These are phyloP conservation scores for Puffinus mauretanicus DNA, from an alignment of 2,113 vertebrate species.

Conservation along the genomic window DNA sequence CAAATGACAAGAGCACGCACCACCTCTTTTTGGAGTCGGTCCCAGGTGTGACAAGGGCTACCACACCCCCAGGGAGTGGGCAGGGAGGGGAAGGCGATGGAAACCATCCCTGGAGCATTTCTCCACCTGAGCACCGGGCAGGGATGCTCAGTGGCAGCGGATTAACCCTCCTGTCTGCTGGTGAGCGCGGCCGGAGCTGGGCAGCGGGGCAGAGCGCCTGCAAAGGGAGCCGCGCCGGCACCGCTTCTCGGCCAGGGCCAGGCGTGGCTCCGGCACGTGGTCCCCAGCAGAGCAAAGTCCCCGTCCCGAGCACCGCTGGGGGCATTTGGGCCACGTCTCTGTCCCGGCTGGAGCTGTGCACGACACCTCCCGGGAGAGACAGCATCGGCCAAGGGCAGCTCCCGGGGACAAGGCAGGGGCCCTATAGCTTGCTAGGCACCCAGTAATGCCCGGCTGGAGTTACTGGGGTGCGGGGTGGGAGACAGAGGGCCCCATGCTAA, in stretches of 20 bases:
- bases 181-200: fast-evolving
- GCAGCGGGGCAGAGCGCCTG: not conserved
- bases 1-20: slow-evolving; percentile 57
- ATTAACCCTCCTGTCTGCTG: not conserved
- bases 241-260: fast-evolving
- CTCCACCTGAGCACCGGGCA: not conserved
- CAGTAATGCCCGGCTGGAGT: not conserved
- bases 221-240: fast-evolving
- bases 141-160: not conserved
- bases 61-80: not conserved
- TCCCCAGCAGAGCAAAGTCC: slow-evolving; percentile 13
- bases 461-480: not conserved
- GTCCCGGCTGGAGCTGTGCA: not conserved
- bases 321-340: not conserved
- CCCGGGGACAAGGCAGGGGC: not conserved
- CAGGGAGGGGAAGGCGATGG: not conserved
- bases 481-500: slow-evolving; percentile 46
- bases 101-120: not conserved
- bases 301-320: not conserved
- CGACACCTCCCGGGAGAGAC: not conserved
- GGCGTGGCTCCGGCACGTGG: not conserved
- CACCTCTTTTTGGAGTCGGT: slow-evolving; percentile 13
- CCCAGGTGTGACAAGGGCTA: not conserved
- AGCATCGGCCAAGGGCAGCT: not conserved
- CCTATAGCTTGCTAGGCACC: not conserved